These are phyloP conservation scores for Mus musculus DNA, from an alignment of 2,113 vertebrate genomes.

Conservation along the genomic window DNA sequence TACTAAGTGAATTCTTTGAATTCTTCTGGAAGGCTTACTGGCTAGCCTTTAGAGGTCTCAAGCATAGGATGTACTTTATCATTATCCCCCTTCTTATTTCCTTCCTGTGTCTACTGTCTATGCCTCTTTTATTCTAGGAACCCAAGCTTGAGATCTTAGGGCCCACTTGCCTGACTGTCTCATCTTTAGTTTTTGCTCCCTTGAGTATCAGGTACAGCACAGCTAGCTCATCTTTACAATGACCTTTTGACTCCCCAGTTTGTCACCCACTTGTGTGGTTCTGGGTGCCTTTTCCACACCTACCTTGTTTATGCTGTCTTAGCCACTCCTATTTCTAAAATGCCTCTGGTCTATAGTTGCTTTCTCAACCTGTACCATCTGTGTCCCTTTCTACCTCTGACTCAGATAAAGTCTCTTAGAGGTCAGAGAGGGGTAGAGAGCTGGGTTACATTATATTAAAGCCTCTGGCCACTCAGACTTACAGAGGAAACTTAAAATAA, in stretches of 20 bases:
- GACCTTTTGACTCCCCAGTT: background rate
- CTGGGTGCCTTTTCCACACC: background rate
- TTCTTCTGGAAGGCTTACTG: background rate
- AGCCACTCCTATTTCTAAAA: background rate
- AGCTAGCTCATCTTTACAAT: background rate
- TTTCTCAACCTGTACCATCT: background rate
- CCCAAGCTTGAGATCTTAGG: background rate
- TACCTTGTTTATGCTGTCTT: background rate
- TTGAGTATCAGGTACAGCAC: background rate
- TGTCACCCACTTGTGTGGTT: background rate
- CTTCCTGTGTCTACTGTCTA: background rate
- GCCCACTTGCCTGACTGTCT: background rate
- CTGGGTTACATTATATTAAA: constrained; percentile 44
- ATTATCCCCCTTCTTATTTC: background rate
- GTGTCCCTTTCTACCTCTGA: background rate
- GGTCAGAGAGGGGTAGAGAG: background rate
- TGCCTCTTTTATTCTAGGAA: background rate
- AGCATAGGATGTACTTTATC: background rate
- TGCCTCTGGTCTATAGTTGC: background rate
- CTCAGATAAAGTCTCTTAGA: background rate
- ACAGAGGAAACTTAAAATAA: constrained; percentile 27
- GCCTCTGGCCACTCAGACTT: background rate
- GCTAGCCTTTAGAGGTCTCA: background rate
- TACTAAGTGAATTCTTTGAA: constrained; percentile 25
- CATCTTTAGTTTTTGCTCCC: background rate